A percentile compares a stretch with the other conserved stretches of the same genome.
Conservation (phyloP, 2,888 invertebrate genomes). For the Augochlorella aurata region DNA sequence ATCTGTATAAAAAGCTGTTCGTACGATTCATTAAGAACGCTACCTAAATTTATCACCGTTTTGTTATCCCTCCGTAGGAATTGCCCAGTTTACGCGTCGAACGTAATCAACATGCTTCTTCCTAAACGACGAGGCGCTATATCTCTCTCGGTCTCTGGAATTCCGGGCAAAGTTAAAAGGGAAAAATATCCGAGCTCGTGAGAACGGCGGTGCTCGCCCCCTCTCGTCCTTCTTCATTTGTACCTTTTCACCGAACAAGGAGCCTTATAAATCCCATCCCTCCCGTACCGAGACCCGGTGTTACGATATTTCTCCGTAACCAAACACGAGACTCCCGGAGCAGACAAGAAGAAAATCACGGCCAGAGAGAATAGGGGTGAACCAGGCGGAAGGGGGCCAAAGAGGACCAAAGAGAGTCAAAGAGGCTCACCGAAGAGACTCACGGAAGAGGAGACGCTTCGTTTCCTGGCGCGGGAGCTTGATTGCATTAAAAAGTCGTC, state of each 20-base stretch:
- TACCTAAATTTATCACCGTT: neutral
- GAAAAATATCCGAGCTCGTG: constrained; percentile 28
- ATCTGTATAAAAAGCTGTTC: neutral
- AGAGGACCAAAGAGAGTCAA: constrained; percentile 17
- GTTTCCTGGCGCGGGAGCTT: constrained; percentile 72
- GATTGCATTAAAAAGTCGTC: constrained; percentile 74
- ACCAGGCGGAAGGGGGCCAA: constrained; percentile 20
- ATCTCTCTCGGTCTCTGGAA: constrained; percentile 10
- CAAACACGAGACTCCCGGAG: constrained; percentile 28
- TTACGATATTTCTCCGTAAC: constrained; percentile 47
- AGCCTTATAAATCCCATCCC: constrained; percentile 63
- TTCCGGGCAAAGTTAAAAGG: neutral
- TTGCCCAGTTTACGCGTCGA: neutral
- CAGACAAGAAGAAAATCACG: constrained; percentile 45
- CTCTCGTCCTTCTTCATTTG: constrained; percentile 48
- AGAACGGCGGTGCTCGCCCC: constrained; percentile 16
- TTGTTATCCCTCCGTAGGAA: neutral
- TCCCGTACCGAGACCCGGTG: constrained; percentile 24
- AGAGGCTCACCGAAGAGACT: constrained; percentile 14
- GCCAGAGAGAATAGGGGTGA: constrained; percentile 14
- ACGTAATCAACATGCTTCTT: constrained; percentile 41
- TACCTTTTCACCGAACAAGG: constrained; percentile 48
- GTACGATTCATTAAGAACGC: neutral
- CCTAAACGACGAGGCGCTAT: constrained; percentile 14
- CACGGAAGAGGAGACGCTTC: constrained; percentile 63